These are phyloP conservation scores for Sinohyriopsis cumingii DNA, from an alignment of 2,888 invertebrate species.

Conservation along the genomic window DNA sequence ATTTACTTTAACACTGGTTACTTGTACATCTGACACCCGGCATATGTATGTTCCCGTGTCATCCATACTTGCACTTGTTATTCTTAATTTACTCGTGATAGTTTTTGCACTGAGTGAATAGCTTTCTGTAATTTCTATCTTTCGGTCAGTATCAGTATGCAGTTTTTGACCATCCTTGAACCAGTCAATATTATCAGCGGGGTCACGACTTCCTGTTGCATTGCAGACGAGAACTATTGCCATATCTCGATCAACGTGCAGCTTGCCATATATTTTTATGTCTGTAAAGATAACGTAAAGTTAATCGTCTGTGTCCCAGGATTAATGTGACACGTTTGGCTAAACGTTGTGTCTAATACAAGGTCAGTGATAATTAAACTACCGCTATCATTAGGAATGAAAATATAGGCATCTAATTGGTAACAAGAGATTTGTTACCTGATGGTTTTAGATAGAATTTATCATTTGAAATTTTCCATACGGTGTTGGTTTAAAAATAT, in stretches of 20 bases:
- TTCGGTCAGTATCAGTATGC: slow-evolving; percentile 28
- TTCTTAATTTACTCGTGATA: slow-evolving; percentile 42
- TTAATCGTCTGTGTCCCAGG: too few species aligned
- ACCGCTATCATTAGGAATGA: too few species aligned
- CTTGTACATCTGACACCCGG: slow-evolving; percentile 44
- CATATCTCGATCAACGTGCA: slow-evolving; percentile 47
- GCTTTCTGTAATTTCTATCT: slow-evolving; percentile 37
- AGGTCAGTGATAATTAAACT: too few species aligned
- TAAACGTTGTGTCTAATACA: too few species aligned
- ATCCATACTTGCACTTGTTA: slow-evolving; percentile 38
- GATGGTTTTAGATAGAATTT: too few species aligned
- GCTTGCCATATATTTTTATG: slow-evolving; percentile 41
- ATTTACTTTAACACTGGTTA: slow-evolving; percentile 45
- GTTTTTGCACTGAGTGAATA: slow-evolving; percentile 37
- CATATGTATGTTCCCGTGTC: slow-evolving; percentile 54
- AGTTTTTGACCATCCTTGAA: slow-evolving; percentile 50
- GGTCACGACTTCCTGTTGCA: slow-evolving; percentile 43
- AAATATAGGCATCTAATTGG: too few species aligned
- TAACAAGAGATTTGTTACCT: too few species aligned
- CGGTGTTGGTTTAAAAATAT: too few species aligned
- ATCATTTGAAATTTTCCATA: too few species aligned
- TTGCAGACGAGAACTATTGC: slow-evolving; percentile 45
- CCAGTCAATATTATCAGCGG: slow-evolving; percentile 51
- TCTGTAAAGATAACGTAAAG: slow-evolving; percentile 26
- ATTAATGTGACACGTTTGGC: too few species aligned